Evolutionary conservation across 2,113 vertebrate genomes (phyloP).

Genomic region (Vanacampus margaritifer): DNA sequence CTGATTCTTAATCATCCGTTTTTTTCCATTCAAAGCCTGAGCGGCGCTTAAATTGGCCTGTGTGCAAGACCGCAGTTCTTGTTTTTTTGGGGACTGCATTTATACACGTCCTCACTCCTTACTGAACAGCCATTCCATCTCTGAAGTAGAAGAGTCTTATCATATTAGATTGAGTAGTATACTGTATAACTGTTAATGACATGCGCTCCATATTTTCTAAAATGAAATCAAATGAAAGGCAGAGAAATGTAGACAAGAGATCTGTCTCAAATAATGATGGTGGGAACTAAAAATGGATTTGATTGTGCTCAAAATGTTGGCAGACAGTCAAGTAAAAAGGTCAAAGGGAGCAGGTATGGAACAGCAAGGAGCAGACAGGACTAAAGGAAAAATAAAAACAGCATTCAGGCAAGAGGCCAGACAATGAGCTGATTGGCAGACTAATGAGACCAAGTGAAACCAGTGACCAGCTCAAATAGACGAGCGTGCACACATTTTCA

Average conservation of each 20-base stretch:
- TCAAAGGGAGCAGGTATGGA: neutral
- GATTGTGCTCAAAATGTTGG: neutral
- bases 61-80: neutral
- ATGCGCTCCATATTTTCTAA: too few species aligned
- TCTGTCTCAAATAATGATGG: neutral
- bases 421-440: neutral
- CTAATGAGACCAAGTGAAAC: neutral
- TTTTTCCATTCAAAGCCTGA: slow-evolving; percentile 1
- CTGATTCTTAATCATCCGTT: neutral
- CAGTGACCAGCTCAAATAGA: neutral
- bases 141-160: too few species aligned
- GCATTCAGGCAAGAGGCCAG: neutral
- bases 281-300: neutral
- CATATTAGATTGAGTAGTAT: too few species aligned
- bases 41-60: neutral
- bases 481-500: neutral
- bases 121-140: too few species aligned
- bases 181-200: too few species aligned
- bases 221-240: too few species aligned
- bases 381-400: neutral
- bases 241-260: neutral
- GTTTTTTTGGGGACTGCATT: neutral
- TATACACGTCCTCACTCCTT: neutral
- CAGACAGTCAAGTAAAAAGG: neutral
- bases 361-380: neutral